phyloP scores from a whole-genome alignment of 2,113 vertebrate genomes.

The Clupea harengus region DNA sequence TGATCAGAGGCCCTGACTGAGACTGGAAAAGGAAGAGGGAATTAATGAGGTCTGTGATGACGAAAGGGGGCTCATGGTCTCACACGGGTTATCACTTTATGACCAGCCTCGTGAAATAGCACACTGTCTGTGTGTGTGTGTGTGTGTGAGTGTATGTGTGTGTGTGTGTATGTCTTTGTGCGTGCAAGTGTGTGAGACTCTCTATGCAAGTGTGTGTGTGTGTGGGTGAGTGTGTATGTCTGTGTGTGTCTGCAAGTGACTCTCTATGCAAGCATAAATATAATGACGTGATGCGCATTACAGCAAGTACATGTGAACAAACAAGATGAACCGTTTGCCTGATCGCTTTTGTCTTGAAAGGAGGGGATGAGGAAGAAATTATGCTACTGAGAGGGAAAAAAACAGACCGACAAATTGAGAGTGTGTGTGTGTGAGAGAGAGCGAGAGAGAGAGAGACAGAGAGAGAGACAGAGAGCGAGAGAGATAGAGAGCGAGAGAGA shows the following conservation, averaged over 20 bases:
- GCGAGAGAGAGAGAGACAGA: slow-evolving; percentile 55
- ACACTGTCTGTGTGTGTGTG: not conserved
- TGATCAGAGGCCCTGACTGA: slow-evolving; percentile 25
- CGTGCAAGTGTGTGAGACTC: slow-evolving; percentile 10
- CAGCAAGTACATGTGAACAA: not conserved
- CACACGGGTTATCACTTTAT: not conserved
- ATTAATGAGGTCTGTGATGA: slow-evolving; percentile 52
- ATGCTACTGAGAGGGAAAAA: not conserved
- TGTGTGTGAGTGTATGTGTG: not conserved
- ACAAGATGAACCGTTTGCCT: not conserved
- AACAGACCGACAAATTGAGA: not conserved
- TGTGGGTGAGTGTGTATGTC: not conserved
- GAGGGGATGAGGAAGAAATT: not conserved
- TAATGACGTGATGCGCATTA: not conserved
- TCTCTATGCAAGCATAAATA: slow-evolving; percentile 19
- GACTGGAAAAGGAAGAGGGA: not conserved
- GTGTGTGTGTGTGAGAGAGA: not conserved
- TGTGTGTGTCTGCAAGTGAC: slow-evolving; percentile 21
- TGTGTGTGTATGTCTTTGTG: not conserved
- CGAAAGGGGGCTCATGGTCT: not conserved
- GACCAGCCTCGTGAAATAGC: not conserved
- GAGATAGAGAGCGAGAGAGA: slow-evolving; percentile 57
- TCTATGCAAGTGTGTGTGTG: not conserved
- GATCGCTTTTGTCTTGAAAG: not conserved
- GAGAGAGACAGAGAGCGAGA: slow-evolving; percentile 36